Evolutionary conservation across 1,140 invertebrate genomes (phyloP).

Genomic region (Drosophila persimilis): DNA sequence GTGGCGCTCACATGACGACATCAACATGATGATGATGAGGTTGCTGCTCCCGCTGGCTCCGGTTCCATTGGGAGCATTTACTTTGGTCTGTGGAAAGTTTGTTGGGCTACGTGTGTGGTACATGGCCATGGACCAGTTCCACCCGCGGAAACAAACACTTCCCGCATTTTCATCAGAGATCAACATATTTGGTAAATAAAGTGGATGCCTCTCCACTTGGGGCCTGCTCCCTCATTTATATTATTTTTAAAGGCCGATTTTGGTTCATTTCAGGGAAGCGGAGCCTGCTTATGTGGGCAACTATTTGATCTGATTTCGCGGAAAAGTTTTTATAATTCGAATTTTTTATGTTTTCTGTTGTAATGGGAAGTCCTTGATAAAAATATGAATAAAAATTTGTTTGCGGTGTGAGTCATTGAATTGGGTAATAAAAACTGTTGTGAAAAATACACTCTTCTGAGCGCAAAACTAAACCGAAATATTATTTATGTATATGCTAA

Average conservation of each 20-base stretch:
- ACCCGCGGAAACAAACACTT: slow-evolving; percentile 22
- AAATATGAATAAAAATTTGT: background rate
- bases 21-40: slow-evolving; percentile 32
- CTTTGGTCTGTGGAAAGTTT: slow-evolving; percentile 33
- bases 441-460: no score
- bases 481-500: no score
- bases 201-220: background rate
- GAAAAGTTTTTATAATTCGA: slow-evolving; percentile 29
- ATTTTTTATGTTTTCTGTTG: slow-evolving; percentile 20
- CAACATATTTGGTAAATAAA: slow-evolving; percentile 18
- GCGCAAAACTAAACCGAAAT: no score
- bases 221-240: slow-evolving; percentile 12
- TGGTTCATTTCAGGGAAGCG: background rate
- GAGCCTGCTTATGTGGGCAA: slow-evolving; percentile 4
- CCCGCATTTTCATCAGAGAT: slow-evolving; percentile 50
- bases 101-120: background rate
- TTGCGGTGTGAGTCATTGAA: background rate
- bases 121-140: no score
- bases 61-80: slow-evolving; percentile 37
- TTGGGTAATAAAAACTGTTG: no score
- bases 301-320: slow-evolving; percentile 31
- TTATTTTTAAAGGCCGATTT: slow-evolving; percentile 38
- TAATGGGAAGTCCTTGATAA: background rate
- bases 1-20: slow-evolving; percentile 55
- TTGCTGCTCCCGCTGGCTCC: slow-evolving; percentile 16